These are phyloP conservation scores for Callochromis pleurospilus DNA, from an alignment of 2,113 vertebrate genomes.

Conservation along the genomic window DNA sequence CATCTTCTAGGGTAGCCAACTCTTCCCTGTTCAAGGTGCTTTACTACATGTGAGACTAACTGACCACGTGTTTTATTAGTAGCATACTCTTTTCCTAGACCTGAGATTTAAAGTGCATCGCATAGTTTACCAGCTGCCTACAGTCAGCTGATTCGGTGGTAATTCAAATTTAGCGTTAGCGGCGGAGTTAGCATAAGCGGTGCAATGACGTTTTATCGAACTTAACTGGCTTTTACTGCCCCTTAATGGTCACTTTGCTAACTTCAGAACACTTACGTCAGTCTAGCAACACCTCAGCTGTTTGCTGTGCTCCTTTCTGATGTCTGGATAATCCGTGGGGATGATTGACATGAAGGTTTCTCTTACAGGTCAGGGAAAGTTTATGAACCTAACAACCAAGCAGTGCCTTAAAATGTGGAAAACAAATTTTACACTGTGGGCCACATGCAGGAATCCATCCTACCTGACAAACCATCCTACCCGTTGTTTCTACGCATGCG, in stretches of 20 bases:
- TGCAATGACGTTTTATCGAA: neutral
- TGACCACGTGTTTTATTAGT: neutral
- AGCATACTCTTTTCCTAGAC: neutral
- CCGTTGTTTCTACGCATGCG: neutral
- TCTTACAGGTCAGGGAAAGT: neutral
- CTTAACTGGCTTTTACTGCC: neutral
- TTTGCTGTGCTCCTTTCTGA: neutral
- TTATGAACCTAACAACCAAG: neutral
- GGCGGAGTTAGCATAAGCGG: neutral
- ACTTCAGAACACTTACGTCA: neutral
- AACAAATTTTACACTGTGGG: neutral
- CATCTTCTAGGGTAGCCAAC: neutral
- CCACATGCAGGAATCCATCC: neutral
- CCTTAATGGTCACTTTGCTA: neutral
- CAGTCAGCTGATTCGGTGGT: neutral
- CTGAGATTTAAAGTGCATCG: neutral
- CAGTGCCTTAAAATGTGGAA: neutral
- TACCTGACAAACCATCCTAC: neutral
- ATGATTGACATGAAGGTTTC: neutral
- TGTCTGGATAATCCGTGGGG: neutral
- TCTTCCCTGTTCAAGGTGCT: neutral
- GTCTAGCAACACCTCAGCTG: neutral
- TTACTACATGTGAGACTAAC: neutral
- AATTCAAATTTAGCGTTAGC: neutral
- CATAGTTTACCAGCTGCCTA: neutral